Conservation (phyloP, 2,113 vertebrate genomes). For the Siphamia tubifer region DNA sequence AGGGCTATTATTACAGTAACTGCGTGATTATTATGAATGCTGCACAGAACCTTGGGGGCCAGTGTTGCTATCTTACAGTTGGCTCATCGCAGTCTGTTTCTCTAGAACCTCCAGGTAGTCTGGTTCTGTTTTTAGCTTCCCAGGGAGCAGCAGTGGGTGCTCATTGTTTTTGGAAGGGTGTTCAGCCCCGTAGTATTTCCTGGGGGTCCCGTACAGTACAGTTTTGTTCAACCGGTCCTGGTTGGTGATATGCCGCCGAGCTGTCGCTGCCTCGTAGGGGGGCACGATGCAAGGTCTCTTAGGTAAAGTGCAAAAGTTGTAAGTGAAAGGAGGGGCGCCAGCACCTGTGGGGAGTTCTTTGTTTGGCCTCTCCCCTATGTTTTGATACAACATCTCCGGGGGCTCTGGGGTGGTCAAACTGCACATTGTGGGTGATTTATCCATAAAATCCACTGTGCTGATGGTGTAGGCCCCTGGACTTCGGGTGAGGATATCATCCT, state of each 20-base stretch:
- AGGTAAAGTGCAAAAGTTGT: constrained; percentile 98
- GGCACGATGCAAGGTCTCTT: constrained; percentile 91
- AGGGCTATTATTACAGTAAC: constrained; percentile 62
- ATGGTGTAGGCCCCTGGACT: constrained; percentile 88
- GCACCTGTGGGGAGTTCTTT: constrained; percentile 89
- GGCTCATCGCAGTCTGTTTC: constrained; percentile 98
- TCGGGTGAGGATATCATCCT: constrained; percentile 81
- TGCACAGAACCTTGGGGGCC: constrained; percentile 30
- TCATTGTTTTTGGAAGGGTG: constrained; percentile 84
- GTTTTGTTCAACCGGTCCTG: constrained; percentile 95
- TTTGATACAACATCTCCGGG: constrained; percentile 93
- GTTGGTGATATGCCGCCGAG: constrained; percentile 83
- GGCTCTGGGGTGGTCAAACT: constrained; percentile 74
- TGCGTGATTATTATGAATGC: constrained; percentile 54
- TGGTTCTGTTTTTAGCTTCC: constrained; percentile 93
- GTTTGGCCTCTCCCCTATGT: constrained; percentile 88
- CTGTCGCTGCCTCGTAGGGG: constrained; percentile 85
- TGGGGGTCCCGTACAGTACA: constrained; percentile 94
- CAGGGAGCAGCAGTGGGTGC: constrained; percentile 90
- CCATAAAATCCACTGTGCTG: constrained; percentile 90
- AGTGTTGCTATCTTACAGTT: constrained; percentile 80
- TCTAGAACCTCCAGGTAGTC: constrained; percentile 99
- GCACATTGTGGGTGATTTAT: constrained; percentile 79
- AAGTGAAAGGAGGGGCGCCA: constrained; percentile 81
- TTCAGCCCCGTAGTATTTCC: constrained; percentile 90